Evolutionary conservation across 2,113 vertebrate species (phyloP), one percentile per base, ranked within the genome.

Genomic region (Rhipidura dahli): DNA sequence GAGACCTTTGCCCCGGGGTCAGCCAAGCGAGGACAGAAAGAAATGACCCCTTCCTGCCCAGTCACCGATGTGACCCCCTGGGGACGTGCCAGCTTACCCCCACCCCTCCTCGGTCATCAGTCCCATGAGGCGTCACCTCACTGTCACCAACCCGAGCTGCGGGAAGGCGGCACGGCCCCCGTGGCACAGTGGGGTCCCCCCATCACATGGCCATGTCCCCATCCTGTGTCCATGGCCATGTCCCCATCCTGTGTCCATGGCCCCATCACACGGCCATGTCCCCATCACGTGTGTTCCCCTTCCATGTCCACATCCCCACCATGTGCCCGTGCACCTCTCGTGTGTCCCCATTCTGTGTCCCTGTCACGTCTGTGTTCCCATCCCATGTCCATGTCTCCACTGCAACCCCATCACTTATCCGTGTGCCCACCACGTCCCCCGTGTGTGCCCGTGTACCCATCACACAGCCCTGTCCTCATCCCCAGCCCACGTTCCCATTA

Each of bases 91-190:
- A 84, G 15, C 18, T 27, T 7, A 53, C 7, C 17, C 10, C 9
- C 30, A 49, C 20, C 10, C 40, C 16, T 13, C 13, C 28, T 19
- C 18, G 6, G 33, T 5, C 44, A 35, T 45, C 9, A 4, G 15
- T 21, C 35, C 42, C 12, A 1, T 1, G 19, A 33, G 60, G 35
- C 1, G 10, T 66, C 85, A 47, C 78, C 65, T n/a, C 10, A 1
- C 18, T 42, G 51, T 35, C 88, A 76, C 89, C 70, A 76, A 27
- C 61, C 28, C 3, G 17, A 31, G 33, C 28, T 15, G 60, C 15
- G 31, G 21, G 30, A 40, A 1, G 1, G 78, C 3, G 7, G 23
- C 70, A 83, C 2, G 0, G 44, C 18, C 39, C 69, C 28, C 6
- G 5, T 26, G 47, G 69, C 30, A 30, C 69, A 22, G n/a, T 2